phyloP scores from a whole-genome alignment of 2,797 vertebrate genomes.

The Gymnoscopelus braueri region DNA sequence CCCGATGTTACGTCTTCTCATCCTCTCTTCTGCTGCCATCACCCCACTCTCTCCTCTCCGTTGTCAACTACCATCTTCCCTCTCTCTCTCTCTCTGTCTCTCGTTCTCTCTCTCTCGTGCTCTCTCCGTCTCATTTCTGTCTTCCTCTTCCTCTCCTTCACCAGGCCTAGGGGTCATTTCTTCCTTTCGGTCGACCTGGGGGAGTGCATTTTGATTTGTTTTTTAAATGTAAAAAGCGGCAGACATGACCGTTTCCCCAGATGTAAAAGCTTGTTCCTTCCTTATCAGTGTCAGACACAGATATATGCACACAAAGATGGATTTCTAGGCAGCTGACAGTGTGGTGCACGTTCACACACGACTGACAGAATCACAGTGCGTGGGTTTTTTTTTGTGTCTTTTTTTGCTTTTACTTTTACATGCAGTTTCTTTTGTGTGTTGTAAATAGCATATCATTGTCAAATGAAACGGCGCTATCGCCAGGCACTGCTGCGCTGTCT shows the following conservation, averaged over 20 bases:
- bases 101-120: not conserved
- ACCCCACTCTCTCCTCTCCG: slow-evolving; percentile 9
- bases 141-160: slow-evolving; percentile 21
- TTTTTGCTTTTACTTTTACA: slow-evolving; percentile 33
- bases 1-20: not conserved
- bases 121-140: slow-evolving; percentile 14
- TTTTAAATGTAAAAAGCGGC: no score
- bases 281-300: slow-evolving; percentile 24
- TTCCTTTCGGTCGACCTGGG: slow-evolving; percentile 10
- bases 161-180: slow-evolving; percentile 33
- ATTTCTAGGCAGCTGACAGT: slow-evolving; percentile 12
- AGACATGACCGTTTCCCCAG: no score
- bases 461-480: slow-evolving; percentile 51
- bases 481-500: slow-evolving; percentile 15
- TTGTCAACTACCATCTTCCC: not conserved
- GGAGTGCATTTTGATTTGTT: slow-evolving; percentile 5
- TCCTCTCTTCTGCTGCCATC: no score
- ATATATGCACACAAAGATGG: not conserved
- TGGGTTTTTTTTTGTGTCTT: not conserved
- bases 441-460: slow-evolving; percentile 61
- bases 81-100: not conserved
- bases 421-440: slow-evolving; percentile 50
- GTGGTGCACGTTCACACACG: slow-evolving; percentile 54
- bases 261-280: no score
- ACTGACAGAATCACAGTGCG: slow-evolving; percentile 53